Conservation (phyloP, 2,113 vertebrate species). For the Halichoerus grypus region DNA sequence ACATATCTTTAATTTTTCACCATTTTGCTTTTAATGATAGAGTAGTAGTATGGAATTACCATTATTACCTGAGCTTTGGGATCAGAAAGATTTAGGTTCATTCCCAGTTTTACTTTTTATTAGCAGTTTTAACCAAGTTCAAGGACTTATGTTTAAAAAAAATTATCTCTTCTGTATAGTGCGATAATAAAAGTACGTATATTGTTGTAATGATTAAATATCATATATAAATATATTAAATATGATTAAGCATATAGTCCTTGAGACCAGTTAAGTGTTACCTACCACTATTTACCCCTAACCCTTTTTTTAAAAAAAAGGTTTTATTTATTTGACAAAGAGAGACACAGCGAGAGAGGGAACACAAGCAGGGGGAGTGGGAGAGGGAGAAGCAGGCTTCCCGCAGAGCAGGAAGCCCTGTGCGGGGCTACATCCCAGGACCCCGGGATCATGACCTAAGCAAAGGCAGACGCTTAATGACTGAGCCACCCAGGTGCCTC, state of each 20-base stretch:
- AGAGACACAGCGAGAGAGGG: no score
- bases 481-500: no score
- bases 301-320: no score
- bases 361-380: no score
- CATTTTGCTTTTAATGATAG: neutral
- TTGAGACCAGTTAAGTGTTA: neutral
- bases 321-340: no score
- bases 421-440: no score
- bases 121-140: neutral
- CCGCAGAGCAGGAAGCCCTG: no score
- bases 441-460: no score
- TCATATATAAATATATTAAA: neutral
- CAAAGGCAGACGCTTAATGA: no score
- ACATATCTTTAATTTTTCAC: neutral
- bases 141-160: neutral
- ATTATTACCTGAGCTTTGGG: neutral
- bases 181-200: neutral
- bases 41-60: neutral
- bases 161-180: neutral
- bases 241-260: neutral
- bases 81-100: neutral
- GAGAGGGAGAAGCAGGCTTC: no score
- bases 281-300: neutral
- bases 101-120: neutral
- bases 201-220: neutral